A percentile compares a stretch with the other conserved stretches of the same genome.
Evolutionary conservation across 2,888 invertebrate species (phyloP).

Genomic region (Pachliopta kotzebuea): DNA sequence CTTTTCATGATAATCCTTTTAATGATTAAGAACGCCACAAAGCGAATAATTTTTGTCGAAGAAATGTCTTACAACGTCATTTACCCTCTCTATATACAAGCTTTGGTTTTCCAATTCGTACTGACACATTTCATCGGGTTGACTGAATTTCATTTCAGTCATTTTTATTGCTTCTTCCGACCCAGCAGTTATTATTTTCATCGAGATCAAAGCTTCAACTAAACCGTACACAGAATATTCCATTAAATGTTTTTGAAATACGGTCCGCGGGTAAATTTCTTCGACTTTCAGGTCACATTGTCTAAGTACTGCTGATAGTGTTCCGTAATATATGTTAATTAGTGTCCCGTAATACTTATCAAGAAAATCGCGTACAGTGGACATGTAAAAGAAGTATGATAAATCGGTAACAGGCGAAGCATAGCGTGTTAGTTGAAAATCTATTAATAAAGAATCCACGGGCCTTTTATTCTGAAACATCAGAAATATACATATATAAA

Average conservation of each 20-base stretch:
- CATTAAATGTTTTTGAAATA: slow-evolving; percentile 53
- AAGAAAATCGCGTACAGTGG: slow-evolving; percentile 51
- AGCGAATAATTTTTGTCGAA: slow-evolving; percentile 54
- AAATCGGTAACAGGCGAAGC: slow-evolving; percentile 62
- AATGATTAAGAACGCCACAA: slow-evolving; percentile 43
- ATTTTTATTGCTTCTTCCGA: slow-evolving; percentile 58
- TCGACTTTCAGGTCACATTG: slow-evolving; percentile 53
- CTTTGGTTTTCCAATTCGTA: slow-evolving; percentile 42
- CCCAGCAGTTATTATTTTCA: slow-evolving; percentile 65
- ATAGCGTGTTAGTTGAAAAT: slow-evolving; percentile 55
- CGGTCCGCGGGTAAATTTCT: slow-evolving; percentile 49
- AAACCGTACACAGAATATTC: slow-evolving; percentile 60
- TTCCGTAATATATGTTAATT: slow-evolving; percentile 56
- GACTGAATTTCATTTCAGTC: slow-evolving; percentile 56
- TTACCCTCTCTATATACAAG: slow-evolving; percentile 56
- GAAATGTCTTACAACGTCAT: slow-evolving; percentile 58
- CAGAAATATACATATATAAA: slow-evolving; percentile 15
- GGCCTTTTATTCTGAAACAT: slow-evolving; percentile 54
- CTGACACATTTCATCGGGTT: slow-evolving; percentile 41
- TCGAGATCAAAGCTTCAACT: slow-evolving; percentile 62
- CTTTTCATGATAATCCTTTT: slow-evolving; percentile 31
- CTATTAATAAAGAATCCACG: slow-evolving; percentile 55
- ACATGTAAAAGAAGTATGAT: slow-evolving; percentile 62
- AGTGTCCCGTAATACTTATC: slow-evolving; percentile 48
- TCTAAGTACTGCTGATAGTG: slow-evolving; percentile 54